Conservation (phyloP, 2,113 vertebrate genomes). For the Thomomys bottae region DNA sequence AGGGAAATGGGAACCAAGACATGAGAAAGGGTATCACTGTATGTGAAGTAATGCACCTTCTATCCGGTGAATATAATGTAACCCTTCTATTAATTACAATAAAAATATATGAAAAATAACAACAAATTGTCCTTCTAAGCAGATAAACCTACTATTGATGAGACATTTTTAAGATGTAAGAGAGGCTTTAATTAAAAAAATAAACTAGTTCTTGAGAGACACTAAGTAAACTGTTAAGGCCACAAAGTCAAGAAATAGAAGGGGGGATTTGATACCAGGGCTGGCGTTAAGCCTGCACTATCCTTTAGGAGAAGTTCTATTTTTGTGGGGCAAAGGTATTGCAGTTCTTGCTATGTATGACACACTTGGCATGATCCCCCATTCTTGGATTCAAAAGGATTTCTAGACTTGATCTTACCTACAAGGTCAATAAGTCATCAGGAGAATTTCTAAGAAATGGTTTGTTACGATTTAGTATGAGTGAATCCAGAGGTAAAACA, state of each 20-base stretch:
- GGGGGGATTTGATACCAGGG: neutral
- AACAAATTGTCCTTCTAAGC: constrained; percentile 29
- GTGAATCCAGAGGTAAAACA: neutral
- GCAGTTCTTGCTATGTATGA: too few species aligned
- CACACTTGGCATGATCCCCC: too few species aligned
- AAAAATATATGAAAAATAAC: too few species aligned
- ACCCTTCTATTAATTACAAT: too few species aligned
- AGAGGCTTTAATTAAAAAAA: neutral
- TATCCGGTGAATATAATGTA: too few species aligned
- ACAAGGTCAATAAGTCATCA: too few species aligned
- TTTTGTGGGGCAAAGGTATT: too few species aligned
- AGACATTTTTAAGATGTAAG: constrained; percentile 24
- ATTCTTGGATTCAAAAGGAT: too few species aligned
- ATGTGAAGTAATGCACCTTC: too few species aligned
- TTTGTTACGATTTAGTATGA: neutral
- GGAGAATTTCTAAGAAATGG: neutral
- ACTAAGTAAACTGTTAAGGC: constrained; percentile 18
- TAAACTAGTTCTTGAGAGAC: constrained; percentile 32
- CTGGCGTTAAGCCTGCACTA: neutral
- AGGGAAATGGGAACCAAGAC: too few species aligned
- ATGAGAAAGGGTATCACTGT: too few species aligned
- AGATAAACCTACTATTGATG: constrained; percentile 10
- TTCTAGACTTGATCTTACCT: too few species aligned
- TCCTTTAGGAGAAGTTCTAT: neutral
- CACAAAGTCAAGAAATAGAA: neutral